Conservation (phyloP, 2,113 vertebrate species). For the Oreocharis arfaki region DNA sequence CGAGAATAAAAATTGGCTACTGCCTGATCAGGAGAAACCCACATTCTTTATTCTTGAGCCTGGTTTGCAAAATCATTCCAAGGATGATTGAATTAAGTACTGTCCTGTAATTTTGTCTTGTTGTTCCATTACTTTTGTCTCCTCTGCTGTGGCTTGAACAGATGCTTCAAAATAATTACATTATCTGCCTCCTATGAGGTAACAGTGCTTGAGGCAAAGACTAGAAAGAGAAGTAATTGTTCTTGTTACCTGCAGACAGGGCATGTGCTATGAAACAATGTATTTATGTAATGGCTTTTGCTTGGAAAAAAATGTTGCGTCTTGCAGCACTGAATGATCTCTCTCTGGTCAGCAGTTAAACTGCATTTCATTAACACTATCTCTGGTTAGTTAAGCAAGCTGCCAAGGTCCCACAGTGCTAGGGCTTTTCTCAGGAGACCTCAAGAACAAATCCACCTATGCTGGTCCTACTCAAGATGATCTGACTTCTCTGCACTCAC, state of each 20-base stretch:
- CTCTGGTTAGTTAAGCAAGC: not conserved
- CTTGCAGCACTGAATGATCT: not conserved
- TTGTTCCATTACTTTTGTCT: conserved; percentile 13
- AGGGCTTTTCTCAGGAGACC: not conserved
- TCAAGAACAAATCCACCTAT: not conserved
- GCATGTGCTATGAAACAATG: not conserved
- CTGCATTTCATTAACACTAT: not conserved
- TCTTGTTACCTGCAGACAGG: not conserved
- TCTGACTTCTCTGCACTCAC: not conserved
- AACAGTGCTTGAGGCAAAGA: not conserved
- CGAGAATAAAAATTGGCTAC: not conserved
- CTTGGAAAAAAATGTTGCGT: not conserved
- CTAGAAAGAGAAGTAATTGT: not conserved
- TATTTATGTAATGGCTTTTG: not conserved
- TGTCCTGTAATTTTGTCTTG: conserved; percentile 21
- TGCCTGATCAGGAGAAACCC: not conserved
- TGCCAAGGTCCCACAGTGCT: not conserved
- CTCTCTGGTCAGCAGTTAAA: not conserved
- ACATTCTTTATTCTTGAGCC: not conserved
- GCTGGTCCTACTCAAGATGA: not conserved
- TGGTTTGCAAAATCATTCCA: conserved; percentile 4
- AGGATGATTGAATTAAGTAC: conserved; percentile 8
- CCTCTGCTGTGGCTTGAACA: conserved; percentile 5
- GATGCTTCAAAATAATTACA: conserved; percentile 13
- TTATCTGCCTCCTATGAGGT: not conserved